These are phyloP conservation scores for Wasmannia auropunctata DNA, from an alignment of 1,140 invertebrate genomes.

Conservation along the genomic window DNA sequence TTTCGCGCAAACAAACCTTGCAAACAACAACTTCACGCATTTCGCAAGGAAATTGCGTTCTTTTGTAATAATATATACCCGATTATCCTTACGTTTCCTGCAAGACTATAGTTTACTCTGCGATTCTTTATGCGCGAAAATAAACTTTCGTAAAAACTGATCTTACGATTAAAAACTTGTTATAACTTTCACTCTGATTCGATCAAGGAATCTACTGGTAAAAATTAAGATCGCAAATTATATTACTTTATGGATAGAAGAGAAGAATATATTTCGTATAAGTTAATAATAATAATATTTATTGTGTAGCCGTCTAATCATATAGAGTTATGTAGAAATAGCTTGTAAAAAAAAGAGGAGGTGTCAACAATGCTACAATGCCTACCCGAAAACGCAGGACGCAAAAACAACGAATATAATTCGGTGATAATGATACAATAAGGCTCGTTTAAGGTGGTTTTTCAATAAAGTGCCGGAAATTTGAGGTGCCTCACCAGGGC, in stretches of 20 bases:
- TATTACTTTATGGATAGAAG: not conserved
- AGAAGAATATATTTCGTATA: too few species aligned
- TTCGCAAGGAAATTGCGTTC: not conserved
- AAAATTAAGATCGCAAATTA: not conserved
- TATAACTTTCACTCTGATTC: not conserved
- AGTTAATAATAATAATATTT: too few species aligned
- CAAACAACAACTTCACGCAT: conserved; percentile 27
- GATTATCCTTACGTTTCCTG: not conserved
- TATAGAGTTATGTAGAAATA: too few species aligned
- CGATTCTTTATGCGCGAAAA: not conserved
- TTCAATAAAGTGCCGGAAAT: too few species aligned
- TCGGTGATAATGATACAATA: too few species aligned
- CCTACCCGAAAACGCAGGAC: too few species aligned
- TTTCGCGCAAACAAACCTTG: conserved; percentile 12
- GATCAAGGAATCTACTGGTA: not conserved
- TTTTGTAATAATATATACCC: not conserved
- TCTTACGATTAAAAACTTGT: not conserved
- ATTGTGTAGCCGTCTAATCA: too few species aligned
- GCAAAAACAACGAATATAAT: too few species aligned
- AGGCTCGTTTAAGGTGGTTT: too few species aligned
- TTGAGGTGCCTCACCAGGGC: too few species aligned
- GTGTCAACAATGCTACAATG: too few species aligned
- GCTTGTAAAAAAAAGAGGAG: too few species aligned
- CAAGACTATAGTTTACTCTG: not conserved
- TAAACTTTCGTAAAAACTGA: not conserved